These are phyloP conservation scores for Hyposmocoma kahamanoa DNA, from an alignment of 1,140 invertebrate genomes.

Conservation along the genomic window DNA sequence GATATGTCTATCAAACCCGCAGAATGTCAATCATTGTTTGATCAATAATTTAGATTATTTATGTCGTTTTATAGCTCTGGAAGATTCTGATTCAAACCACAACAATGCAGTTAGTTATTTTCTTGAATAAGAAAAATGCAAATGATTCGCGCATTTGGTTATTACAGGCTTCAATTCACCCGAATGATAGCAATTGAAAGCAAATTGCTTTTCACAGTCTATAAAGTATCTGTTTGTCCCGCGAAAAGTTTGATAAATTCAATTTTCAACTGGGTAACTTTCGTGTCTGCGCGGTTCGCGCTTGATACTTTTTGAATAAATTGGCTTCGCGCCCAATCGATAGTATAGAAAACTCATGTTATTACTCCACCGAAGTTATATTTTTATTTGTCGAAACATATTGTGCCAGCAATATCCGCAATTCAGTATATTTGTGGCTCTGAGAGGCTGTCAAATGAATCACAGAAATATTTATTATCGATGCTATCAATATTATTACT, in stretches of 20 bases:
- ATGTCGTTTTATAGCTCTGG: too few species aligned
- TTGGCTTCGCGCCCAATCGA: constrained; percentile 45
- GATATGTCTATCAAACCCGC: too few species aligned
- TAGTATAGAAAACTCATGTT: constrained; percentile 40
- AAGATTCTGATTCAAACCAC: too few species aligned
- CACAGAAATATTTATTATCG: constrained; percentile 15
- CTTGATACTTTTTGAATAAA: constrained; percentile 63
- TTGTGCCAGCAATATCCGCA: constrained; percentile 33
- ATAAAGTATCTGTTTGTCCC: constrained; percentile 60
- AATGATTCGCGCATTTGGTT: constrained; percentile 25
- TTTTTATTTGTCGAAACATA: constrained; percentile 22
- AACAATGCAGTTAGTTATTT: too few species aligned
- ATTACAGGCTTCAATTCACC: constrained; percentile 35
- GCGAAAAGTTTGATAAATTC: constrained; percentile 60
- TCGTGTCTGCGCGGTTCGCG: constrained; percentile 47
- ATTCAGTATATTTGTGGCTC: constrained; percentile 21
- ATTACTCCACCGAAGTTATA: constrained; percentile 24
- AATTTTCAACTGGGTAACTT: constrained; percentile 58
- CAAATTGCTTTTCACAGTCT: constrained; percentile 60
- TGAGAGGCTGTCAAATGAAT: constrained; percentile 12
- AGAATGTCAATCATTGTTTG: too few species aligned
- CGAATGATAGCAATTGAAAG: constrained; percentile 46
- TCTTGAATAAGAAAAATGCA: too few species aligned
- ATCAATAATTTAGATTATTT: too few species aligned
- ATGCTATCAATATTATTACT: too few species aligned